phyloP scores from a whole-genome alignment of 2,888 invertebrate species.

The Brachypterus glaber region DNA sequence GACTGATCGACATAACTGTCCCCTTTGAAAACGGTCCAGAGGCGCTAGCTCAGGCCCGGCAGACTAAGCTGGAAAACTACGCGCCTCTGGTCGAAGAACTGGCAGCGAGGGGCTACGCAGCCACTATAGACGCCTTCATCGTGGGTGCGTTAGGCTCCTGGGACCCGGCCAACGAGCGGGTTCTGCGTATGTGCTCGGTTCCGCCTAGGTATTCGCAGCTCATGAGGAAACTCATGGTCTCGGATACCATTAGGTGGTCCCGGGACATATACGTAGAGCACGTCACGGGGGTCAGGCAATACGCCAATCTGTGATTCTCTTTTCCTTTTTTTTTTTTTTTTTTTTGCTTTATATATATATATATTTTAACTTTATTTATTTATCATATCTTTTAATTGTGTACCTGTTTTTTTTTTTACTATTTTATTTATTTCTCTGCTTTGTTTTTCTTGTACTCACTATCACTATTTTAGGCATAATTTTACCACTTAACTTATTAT shows the following conservation, averaged over 20 bases:
- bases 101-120: constrained; percentile 11
- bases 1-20: constrained; percentile 29
- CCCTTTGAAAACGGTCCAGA: constrained; percentile 28
- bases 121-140: constrained; percentile 23
- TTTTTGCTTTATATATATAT: too few relatives aligned
- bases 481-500: too few relatives aligned
- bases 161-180: constrained; percentile 21
- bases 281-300: constrained; percentile 20
- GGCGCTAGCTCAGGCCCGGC: constrained; percentile 23
- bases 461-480: too few relatives aligned
- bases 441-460: too few relatives aligned
- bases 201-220: constrained; percentile 3
- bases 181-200: not conserved
- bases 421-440: too few relatives aligned
- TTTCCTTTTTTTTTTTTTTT: constrained; percentile 2
- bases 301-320: not conserved
- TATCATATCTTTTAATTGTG: too few relatives aligned
- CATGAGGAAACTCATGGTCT: constrained; percentile 28
- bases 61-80: constrained; percentile 19
- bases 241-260: constrained; percentile 27
- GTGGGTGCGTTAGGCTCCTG: constrained; percentile 30
- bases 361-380: too few relatives aligned
- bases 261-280: constrained; percentile 32
- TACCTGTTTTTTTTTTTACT: too few relatives aligned
- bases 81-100: constrained; percentile 5